These are phyloP conservation scores for Zootermopsis nevadensis DNA, from an alignment of 2,888 invertebrate species.

Conservation along the genomic window DNA sequence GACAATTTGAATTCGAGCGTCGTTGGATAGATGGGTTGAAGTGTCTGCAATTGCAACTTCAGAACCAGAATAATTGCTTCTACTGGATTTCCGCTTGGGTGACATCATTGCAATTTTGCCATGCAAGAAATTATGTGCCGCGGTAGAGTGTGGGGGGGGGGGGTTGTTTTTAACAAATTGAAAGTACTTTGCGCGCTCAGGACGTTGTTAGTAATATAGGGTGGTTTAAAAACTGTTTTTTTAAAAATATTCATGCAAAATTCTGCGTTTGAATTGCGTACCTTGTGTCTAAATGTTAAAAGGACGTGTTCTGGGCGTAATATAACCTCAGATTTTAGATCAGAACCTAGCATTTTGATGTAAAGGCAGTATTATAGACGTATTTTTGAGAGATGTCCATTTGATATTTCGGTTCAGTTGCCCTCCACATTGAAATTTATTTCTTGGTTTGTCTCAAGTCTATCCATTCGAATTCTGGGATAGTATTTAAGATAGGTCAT, in stretches of 20 bases:
- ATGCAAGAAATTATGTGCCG: constrained; percentile 18
- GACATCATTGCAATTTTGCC: constrained; percentile 7
- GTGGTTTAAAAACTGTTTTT: not conserved
- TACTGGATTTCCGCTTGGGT: constrained; percentile 8
- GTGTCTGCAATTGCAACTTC: not conserved
- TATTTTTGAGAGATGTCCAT: no score
- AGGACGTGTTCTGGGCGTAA: no score
- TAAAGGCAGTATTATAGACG: no score
- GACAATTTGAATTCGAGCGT: constrained; percentile 13
- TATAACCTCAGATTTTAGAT: no score
- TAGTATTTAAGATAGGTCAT: no score
- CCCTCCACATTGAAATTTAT: no score
- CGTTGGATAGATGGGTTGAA: not conserved
- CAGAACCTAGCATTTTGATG: no score
- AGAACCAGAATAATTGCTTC: constrained; percentile 28
- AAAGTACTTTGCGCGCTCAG: not conserved
- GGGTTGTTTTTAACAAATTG: constrained; percentile 18
- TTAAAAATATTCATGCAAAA: not conserved
- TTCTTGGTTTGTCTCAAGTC: no score
- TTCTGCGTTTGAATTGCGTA: no score
- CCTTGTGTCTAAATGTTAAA: no score
- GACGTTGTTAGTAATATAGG: not conserved
- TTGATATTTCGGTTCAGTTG: no score
- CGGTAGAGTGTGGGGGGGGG: not conserved
- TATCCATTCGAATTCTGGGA: no score